Conservation (phyloP, 2,113 vertebrate species). For the Centropristis striata region DNA sequence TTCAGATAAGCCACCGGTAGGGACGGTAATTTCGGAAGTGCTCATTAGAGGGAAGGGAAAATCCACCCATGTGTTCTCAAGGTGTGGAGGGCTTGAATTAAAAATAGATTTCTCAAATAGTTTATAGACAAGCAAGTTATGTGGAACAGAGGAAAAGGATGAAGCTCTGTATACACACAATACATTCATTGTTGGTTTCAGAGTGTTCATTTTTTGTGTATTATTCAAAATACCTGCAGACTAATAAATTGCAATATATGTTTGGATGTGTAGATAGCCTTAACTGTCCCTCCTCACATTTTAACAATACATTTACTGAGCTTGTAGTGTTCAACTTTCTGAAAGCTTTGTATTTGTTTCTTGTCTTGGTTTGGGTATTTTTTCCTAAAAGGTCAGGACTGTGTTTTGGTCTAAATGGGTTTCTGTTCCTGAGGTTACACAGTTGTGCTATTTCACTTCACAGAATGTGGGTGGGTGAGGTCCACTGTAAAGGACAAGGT, state of each 20-base stretch:
- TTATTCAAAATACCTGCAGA: no score
- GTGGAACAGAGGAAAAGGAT: not conserved
- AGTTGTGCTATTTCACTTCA: not conserved
- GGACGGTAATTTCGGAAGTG: no score
- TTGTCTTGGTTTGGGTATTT: not conserved
- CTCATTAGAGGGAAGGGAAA: no score
- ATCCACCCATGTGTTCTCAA: no score
- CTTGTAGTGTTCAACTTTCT: not conserved
- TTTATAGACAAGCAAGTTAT: not conserved
- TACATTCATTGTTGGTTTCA: not conserved
- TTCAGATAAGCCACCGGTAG: no score
- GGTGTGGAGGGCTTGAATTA: no score
- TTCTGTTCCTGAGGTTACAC: not conserved
- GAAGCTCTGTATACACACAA: not conserved
- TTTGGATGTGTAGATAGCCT: no score
- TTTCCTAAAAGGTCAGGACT: not conserved
- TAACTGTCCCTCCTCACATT: not conserved
- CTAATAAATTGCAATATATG: no score
- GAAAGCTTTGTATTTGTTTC: slow-evolving; percentile 10
- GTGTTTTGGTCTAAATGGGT: not conserved
- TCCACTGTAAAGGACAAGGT: not conserved
- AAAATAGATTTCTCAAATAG: no score
- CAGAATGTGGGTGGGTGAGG: not conserved
- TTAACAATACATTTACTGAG: not conserved
- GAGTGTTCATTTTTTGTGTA: not conserved